Conservation (phyloP, 2,113 vertebrate genomes). For the Leucosticte australis region DNA sequence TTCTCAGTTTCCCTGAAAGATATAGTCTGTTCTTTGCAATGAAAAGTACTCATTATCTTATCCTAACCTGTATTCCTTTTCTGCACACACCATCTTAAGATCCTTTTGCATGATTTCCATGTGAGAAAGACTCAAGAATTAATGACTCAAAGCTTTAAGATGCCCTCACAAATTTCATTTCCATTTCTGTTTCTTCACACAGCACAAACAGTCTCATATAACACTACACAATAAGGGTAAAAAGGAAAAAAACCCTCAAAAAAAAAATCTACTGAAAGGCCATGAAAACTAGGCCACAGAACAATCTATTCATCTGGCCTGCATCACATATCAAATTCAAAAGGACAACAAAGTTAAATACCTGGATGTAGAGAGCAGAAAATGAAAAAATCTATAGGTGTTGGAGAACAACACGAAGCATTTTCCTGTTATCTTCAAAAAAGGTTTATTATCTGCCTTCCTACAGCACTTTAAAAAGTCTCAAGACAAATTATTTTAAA, state of each 20-base stretch:
- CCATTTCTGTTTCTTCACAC: neutral
- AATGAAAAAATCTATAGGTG: neutral
- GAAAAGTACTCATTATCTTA: neutral
- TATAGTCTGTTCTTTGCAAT: neutral
- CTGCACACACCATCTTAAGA: neutral
- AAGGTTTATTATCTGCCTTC: neutral
- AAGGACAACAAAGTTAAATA: neutral
- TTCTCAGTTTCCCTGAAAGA: neutral
- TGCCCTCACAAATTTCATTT: neutral
- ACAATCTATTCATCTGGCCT: neutral
- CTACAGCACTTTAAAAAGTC: neutral
- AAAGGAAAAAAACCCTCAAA: neutral
- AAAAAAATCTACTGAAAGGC: neutral
- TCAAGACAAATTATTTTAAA: neutral
- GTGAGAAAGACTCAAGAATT: neutral
- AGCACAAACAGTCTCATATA: neutral
- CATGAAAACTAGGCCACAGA: neutral
- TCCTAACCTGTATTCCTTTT: neutral
- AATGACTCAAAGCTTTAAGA: neutral
- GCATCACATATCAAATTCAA: neutral
- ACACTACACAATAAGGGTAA: neutral
- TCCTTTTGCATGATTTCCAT: neutral
- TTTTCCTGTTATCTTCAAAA: neutral
- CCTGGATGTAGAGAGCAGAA: neutral
- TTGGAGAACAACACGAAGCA: neutral